Conservation (phyloP, 2,888 invertebrate genomes). For the Heliconius hortense region DNA sequence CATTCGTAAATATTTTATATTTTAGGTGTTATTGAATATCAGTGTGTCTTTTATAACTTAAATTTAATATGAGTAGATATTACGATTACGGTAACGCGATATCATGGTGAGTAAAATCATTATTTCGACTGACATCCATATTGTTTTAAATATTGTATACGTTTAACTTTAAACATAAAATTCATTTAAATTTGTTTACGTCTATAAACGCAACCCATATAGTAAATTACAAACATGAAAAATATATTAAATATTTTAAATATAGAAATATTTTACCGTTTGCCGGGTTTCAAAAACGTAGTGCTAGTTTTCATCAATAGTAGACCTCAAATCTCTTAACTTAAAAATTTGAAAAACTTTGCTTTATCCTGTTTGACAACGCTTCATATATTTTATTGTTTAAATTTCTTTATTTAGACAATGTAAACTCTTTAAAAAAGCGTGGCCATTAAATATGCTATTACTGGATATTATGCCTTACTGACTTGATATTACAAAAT, state of each 20-base stretch:
- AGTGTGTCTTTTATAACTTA: constrained; percentile 60
- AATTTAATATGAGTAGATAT: constrained; percentile 79
- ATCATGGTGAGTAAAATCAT: constrained; percentile 75
- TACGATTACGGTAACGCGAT: constrained; percentile 80
- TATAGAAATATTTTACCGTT: constrained; percentile 8
- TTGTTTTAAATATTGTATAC: constrained; percentile 69
- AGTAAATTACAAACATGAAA: constrained; percentile 15
- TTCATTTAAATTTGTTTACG: constrained; percentile 40
- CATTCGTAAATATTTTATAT: constrained; percentile 58
- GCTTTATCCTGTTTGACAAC: neutral
- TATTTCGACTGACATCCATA: constrained; percentile 67
- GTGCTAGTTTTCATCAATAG: constrained; percentile 14
- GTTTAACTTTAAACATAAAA: constrained; percentile 56
- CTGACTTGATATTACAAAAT: neutral
- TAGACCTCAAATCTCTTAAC: constrained; percentile 4
- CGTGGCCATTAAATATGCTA: neutral
- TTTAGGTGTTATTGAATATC: constrained; percentile 60
- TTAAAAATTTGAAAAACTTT: neutral
- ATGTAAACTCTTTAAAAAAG: neutral
- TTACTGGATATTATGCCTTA: neutral
- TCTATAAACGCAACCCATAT: constrained; percentile 21
- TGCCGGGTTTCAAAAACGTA: constrained; percentile 16
- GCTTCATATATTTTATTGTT: neutral
- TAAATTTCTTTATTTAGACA: neutral
- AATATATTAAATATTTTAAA: neutral